Conservation (phyloP, 2,888 invertebrate species). For the Lasioglossum vierecki region DNA sequence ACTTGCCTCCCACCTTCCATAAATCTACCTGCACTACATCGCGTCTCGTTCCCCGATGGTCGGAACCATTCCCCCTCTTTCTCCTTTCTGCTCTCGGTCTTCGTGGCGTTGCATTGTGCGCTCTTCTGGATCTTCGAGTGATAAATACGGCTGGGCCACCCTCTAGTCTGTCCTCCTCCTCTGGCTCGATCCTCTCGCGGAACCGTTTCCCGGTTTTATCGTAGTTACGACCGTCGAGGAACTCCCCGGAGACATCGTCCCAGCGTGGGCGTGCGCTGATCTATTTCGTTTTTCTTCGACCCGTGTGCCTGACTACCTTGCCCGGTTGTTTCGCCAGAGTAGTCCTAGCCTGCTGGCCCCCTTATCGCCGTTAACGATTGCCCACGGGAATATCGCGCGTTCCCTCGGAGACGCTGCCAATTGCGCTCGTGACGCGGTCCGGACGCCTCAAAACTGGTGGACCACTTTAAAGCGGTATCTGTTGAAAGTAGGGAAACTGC, state of each 20-base stretch:
- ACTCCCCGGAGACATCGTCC: slow-evolving; percentile 32
- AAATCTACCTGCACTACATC: slow-evolving; percentile 80
- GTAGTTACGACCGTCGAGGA: slow-evolving; percentile 23
- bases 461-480: background rate
- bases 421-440: background rate
- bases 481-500: too few species aligned
- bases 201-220: slow-evolving; percentile 65
- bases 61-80: slow-evolving; percentile 57
- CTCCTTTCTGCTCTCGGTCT: slow-evolving; percentile 40
- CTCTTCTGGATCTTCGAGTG: slow-evolving; percentile 67
- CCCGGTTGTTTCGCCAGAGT: slow-evolving; percentile 3
- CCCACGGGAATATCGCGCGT: background rate
- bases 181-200: slow-evolving; percentile 12
- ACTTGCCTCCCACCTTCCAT: slow-evolving; percentile 74
- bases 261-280: slow-evolving; percentile 59
- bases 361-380: slow-evolving; percentile 40
- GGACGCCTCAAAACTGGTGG: background rate
- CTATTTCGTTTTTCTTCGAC: slow-evolving; percentile 59
- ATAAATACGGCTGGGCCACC: slow-evolving; percentile 67
- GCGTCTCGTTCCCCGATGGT: slow-evolving; percentile 73
- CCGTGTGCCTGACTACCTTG: slow-evolving; percentile 3
- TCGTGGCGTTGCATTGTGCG: slow-evolving; percentile 65
- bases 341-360: background rate
- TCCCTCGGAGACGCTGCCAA: background rate
- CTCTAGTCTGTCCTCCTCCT: slow-evolving; percentile 37